phyloP scores from a whole-genome alignment of 2,888 invertebrate species.

The Adelognathus sp. region DNA sequence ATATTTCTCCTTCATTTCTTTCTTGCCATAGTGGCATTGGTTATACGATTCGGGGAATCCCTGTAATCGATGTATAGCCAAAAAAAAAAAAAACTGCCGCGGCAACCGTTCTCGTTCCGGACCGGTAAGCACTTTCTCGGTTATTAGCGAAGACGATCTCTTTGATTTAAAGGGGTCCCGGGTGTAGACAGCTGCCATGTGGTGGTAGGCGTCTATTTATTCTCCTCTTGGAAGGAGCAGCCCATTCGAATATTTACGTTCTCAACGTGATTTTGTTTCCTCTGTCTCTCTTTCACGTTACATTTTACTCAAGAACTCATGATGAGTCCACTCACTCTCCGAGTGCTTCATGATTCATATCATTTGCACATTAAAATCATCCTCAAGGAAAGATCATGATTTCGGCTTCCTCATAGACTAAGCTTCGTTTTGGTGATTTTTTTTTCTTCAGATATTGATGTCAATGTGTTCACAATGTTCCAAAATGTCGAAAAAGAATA shows the following conservation, averaged over 20 bases:
- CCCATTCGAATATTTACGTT: slow-evolving; percentile 66
- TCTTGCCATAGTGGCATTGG: slow-evolving; percentile 34
- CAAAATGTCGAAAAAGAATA: too few relatives aligned
- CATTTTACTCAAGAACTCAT: slow-evolving; percentile 54
- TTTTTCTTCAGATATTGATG: too few relatives aligned
- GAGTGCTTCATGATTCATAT: slow-evolving; percentile 36
- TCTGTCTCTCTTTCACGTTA: slow-evolving; percentile 37
- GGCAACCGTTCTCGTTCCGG: slow-evolving; percentile 34
- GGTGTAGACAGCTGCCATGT: slow-evolving; percentile 72
- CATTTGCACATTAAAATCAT: slow-evolving; percentile 10
- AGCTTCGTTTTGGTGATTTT: too few relatives aligned
- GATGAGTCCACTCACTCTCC: slow-evolving; percentile 40
- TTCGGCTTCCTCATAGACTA: too few relatives aligned
- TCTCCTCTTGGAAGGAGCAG: slow-evolving; percentile 70
- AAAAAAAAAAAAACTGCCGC: slow-evolving; percentile 54
- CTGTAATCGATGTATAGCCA: slow-evolving; percentile 59
- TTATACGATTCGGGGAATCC: slow-evolving; percentile 55
- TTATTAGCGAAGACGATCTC: slow-evolving; percentile 69
- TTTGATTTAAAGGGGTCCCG: slow-evolving; percentile 69
- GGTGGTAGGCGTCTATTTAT: slow-evolving; percentile 71
- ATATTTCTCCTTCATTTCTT: background rate
- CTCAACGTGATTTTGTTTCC: slow-evolving; percentile 44
- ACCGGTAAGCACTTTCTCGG: slow-evolving; percentile 59
- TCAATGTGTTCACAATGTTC: too few relatives aligned
- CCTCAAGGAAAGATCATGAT: background rate